phyloP scores from a whole-genome alignment of 2,888 invertebrate genomes.

The Drosophila imparisetae region DNA sequence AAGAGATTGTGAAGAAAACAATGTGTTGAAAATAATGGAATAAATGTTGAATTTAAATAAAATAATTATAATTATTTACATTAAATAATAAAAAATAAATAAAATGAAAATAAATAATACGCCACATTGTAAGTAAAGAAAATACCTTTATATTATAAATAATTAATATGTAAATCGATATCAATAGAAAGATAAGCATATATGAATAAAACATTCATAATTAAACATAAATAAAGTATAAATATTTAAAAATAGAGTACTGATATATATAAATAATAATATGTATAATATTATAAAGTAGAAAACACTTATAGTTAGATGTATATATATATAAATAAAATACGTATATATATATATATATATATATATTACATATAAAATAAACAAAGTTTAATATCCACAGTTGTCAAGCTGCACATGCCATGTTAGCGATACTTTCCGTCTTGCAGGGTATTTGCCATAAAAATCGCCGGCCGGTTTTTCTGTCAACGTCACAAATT shows the following conservation, averaged over 20 bases:
- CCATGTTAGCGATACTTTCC: neutral
- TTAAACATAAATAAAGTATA: too few relatives aligned
- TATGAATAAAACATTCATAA: neutral
- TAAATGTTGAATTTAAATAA: neutral
- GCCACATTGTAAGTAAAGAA: neutral
- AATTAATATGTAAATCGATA: too few relatives aligned
- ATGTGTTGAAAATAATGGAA: neutral
- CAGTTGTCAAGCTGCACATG: neutral
- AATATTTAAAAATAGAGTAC: too few relatives aligned
- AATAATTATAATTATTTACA: neutral
- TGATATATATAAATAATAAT: neutral
- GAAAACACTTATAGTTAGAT: too few relatives aligned
- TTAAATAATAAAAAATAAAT: too few relatives aligned
- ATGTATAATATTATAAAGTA: neutral
- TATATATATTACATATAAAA: neutral
- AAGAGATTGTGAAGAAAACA: neutral
- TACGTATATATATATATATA: neutral
- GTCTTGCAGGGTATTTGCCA: slow-evolving; percentile 29
- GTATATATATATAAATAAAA: neutral
- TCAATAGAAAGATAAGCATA: too few relatives aligned
- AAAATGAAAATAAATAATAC: too few relatives aligned
- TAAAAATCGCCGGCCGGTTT: slow-evolving; percentile 76
- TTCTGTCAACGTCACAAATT: slow-evolving; percentile 69
- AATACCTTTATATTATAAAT: neutral
- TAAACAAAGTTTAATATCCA: neutral